Base-by-base conservation (phyloP, 2,888 invertebrate species). In the Tridacna crocea region DNA sequence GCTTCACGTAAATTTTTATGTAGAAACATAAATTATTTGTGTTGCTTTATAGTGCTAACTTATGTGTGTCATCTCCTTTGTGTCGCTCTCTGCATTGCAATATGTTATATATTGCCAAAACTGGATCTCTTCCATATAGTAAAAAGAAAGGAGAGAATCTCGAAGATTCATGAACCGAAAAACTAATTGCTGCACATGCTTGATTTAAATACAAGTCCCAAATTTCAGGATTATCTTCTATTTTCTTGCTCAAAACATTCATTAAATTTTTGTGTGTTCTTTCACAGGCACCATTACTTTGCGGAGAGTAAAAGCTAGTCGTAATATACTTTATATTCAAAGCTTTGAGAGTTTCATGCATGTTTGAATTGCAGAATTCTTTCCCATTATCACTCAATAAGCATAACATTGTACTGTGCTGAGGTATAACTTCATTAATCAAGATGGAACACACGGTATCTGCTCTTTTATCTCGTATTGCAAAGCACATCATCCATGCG, bases 171-270 rank as follows among this genome's bases (percentile, higher is more conserved):
- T 77, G 79, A 10, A 58, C 75, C 48, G 65, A 78, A 47, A 81
- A 81, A 17, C 75, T 74, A 17, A 84, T 66, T 22, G 79, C 79
- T 26, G 77, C 81, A 47, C 72, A 36, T 60, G 79, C 75, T 66
- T 84, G 79, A 36, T 72, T 73, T n/a, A 85, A 72, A 66, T 24
- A 75, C 4, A 82, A 46, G 63, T 85, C 82, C 80, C 82, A 85
- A n/a, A 73, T 80, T 17, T 72, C 47, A 17, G 48, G 60, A 55
- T 75, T 51, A 17, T 72, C 77, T 63, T 79, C 47, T 51, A 79
- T 75, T n/a, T 74, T 58, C 63, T 82, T 82, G 3, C 47, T 55
- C 17, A 82, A 22, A 19, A 78, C 55, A 63, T 77, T 55, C 19
- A 78, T 61, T 0, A 77, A 19, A 47, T 36, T 75, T 11, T 46